Conservation (phyloP, 2,113 vertebrate genomes). For the Conger conger region DNA sequence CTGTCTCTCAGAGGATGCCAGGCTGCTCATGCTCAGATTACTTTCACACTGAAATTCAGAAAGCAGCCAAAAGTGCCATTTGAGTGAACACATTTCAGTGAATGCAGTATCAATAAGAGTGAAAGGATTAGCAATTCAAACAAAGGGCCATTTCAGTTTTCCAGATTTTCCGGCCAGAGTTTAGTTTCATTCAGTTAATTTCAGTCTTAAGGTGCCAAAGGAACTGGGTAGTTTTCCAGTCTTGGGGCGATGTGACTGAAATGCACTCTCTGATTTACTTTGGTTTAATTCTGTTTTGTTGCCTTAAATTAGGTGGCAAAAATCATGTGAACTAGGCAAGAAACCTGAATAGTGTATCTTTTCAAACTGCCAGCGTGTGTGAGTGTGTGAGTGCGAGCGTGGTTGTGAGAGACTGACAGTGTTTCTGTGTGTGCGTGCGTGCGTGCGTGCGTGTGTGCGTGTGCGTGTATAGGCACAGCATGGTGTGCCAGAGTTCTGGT, state of each 20-base stretch:
- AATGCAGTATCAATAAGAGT: too few relatives aligned
- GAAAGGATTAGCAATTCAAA: not conserved
- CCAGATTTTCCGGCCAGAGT: not conserved
- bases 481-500: not conserved
- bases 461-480: not conserved
- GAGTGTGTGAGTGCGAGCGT: too few relatives aligned
- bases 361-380: too few relatives aligned
- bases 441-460: not conserved
- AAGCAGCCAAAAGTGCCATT: too few relatives aligned
- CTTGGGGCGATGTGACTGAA: not conserved
- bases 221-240: slow-evolving; percentile 10
- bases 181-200: not conserved
- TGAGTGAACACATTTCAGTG: too few relatives aligned
- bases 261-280: not conserved
- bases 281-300: slow-evolving; percentile 40
- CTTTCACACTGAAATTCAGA: too few relatives aligned
- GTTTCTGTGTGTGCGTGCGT: too few relatives aligned
- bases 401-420: too few relatives aligned
- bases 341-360: slow-evolving; percentile 64
- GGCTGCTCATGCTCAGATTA: too few relatives aligned
- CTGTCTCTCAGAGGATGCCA: too few relatives aligned
- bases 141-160: not conserved
- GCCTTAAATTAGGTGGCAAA: slow-evolving; percentile 47
- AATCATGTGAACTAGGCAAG: slow-evolving; percentile 72
- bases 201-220: not conserved